Base-by-base conservation (phyloP, 2,113 vertebrate genomes). In the Sardina pilchardus region DNA sequence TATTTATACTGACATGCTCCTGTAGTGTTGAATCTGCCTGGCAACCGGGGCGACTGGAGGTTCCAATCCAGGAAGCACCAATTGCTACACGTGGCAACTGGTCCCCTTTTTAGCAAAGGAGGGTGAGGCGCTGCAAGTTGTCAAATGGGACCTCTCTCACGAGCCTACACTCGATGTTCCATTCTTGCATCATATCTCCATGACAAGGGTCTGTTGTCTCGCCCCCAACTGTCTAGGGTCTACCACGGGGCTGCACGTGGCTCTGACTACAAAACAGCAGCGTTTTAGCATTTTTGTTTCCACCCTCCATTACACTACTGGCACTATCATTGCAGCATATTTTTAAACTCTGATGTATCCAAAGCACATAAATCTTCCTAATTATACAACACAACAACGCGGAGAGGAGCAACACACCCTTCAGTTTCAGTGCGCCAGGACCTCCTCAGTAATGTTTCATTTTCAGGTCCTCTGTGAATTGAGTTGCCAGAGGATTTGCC, bases 141-240 rank as follows among this genome's bases (percentile, higher is more conserved):
- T 89, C 90, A 89, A 19, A 85, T 75, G n/a, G 88, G 91, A 87
- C 89, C 87, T 89, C 81, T 90, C 80, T 88, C 88, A 56, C 39
- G 78, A 63, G 71, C 82, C 56, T 75, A 80, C 82, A 83, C 53
- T 56, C 82, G 90, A 87, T 91, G 84, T 92, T 91, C 91, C 53
- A 85, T 83, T 88, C 90, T 93, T 94, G 93, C 92, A 93, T 94
- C 92, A 92, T 90, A 24, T 86, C 84, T 47, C 82, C 44, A 81
- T 85, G 88, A 92, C 83, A 78, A 87, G 83, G 84, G 63, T 84
- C 43, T 82, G 44, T 90, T 87, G 88, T 92, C 86, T 91, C 87
- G 82, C 48, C 84, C 78, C 83, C 86, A 17, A 83, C 82, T 39
- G 71, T 88, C 85, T 47, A 81, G 56, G 71, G n/a, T 88, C 87